phyloP scores from a whole-genome alignment of 2,888 invertebrate genomes.

The Lamellibrachia columna region DNA sequence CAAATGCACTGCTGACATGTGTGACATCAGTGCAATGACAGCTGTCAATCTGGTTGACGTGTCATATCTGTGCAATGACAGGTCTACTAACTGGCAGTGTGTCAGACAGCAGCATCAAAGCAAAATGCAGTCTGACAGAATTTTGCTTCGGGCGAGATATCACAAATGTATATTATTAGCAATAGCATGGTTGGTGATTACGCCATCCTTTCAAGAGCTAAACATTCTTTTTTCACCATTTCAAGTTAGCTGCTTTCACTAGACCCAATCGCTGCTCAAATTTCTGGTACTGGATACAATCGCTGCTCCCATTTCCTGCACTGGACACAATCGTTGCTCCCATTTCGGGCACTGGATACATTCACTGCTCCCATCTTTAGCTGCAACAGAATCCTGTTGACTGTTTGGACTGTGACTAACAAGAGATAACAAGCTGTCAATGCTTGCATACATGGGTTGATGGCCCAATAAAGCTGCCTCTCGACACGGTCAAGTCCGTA shows the following conservation, averaged over 20 bases:
- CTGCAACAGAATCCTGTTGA: conserved; percentile 16
- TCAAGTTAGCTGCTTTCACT: neutral
- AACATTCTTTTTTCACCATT: conserved; percentile 1
- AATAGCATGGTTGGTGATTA: conserved; percentile 13
- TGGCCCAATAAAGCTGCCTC: neutral
- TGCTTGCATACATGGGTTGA: neutral
- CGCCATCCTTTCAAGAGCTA: neutral
- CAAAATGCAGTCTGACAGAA: neutral
- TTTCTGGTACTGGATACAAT: neutral
- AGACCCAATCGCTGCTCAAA: too few relatives aligned
- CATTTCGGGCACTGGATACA: neutral
- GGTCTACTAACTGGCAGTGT: neutral
- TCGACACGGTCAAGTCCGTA: neutral
- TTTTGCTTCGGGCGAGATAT: neutral
- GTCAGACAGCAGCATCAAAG: neutral
- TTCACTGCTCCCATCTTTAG: neutral
- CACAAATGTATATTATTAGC: neutral
- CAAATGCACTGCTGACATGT: neutral
- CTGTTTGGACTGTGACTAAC: neutral
- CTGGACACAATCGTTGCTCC: neutral
- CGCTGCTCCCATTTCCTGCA: neutral
- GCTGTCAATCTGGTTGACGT: neutral
- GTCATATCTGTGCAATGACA: neutral
- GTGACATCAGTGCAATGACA: neutral
- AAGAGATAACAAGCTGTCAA: neutral